Evolutionary conservation across 2,113 vertebrate species (phyloP), one percentile per base, ranked within the genome.

Genomic region (Petrocephalus microphthalmus): DNA sequence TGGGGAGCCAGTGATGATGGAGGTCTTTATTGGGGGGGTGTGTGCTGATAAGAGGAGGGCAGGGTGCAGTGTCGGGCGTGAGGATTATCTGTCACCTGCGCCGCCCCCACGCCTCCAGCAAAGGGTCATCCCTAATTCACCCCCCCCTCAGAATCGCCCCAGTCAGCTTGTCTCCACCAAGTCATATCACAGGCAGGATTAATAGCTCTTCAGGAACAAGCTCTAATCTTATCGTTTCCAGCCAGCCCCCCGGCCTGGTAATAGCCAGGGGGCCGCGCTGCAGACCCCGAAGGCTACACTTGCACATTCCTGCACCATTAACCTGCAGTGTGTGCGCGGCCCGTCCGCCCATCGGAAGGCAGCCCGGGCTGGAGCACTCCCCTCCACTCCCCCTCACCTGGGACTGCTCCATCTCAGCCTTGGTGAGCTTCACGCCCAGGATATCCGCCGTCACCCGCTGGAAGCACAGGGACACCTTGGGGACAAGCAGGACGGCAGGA

Each of bases 341-440:
- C 19, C 1, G 6, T 78, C 29, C 15, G 5, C 33, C 25, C 33
- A 11, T 22, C 33, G n/a, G 42, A 15, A 25, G 45, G 49, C 13
- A 17, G 53, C 33, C 53, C 7, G 0, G 2, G 54, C 2, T 0
- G 15, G 7, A 42, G 15, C 15, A 81, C 37, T 45, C n/a, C 25
- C 60, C 60, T 10, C 25, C 25, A 67, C 25, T 67, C 13, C 6
- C 29, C 52, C 94, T 97, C 93, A 99, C 98, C 98, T 99, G 98
- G 87, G 98, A 99, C 94, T 99, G 98, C 93, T 99, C 98, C 90
- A 99, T 95, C 95, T 99, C 98, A 91, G 98, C 98, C 96, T 97
- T 99, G 95, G 99, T 99, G 93, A 99, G 95, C 93, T 99, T 99
- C 90, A 99, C 96, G 87, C 98, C 98, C 57, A 99, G 96, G 91